Evolutionary conservation across 1,140 invertebrate genomes (phyloP).

Genomic region (Lordiphosa mommai): DNA sequence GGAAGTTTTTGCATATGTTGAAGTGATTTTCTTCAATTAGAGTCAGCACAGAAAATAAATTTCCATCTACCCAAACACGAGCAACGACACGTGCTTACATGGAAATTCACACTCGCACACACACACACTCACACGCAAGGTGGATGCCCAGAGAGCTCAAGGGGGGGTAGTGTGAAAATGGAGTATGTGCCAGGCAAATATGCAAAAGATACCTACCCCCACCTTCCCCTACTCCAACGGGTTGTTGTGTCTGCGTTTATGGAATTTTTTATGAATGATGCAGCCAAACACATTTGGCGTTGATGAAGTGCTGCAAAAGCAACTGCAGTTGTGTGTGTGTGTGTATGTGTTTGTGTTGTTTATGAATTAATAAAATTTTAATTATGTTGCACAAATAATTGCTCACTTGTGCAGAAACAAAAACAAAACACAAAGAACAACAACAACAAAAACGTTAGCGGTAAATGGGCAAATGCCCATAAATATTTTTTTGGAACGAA

Average conservation of each 20-base stretch:
- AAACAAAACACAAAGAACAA: conserved; percentile 1
- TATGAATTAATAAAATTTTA: conserved; percentile 74
- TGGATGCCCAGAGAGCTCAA: neutral
- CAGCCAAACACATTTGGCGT: conserved; percentile 36
- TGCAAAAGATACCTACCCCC: conserved; percentile 1
- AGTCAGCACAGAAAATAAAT: neutral
- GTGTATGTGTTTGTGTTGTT: conserved; percentile 34
- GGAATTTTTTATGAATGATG: conserved; percentile 71
- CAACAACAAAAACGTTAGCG: conserved; percentile 17
- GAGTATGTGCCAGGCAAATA: conserved; percentile 1
- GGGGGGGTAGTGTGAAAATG: neutral
- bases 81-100: conserved; percentile 3
- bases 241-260: conserved; percentile 47
- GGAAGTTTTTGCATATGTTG: no score
- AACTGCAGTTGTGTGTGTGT: conserved; percentile 13
- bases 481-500: conserved; percentile 4
- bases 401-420: conserved; percentile 56
- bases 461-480: conserved; percentile 7
- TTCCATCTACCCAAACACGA: conserved; percentile 2
- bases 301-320: conserved; percentile 45
- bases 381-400: conserved; percentile 73
- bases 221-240: neutral
- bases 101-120: neutral
- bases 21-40: no score
- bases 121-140: neutral